Conservation (phyloP, 2,888 invertebrate species). For the Caenorhabditis sinica region DNA sequence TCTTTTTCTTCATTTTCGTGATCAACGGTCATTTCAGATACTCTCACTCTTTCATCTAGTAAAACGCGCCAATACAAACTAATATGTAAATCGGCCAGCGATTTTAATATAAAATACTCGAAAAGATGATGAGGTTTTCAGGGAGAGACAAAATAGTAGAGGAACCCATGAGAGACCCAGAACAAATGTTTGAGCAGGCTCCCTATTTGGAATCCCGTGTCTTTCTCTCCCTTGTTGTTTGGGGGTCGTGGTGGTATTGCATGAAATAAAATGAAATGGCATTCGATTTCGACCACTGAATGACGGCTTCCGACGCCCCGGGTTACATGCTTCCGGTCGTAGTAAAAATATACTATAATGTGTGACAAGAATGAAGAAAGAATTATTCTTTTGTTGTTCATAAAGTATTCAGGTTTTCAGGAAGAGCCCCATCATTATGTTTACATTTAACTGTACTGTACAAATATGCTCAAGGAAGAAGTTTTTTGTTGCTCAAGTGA, state of each 20-base stretch:
- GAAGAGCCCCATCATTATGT: neutral
- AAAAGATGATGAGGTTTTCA: slow-evolving; percentile 56
- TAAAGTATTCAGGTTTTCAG: slow-evolving; percentile 26
- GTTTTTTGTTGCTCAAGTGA: neutral
- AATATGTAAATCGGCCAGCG: slow-evolving; percentile 59
- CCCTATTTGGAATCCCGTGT: slow-evolving; percentile 3
- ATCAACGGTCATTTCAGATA: slow-evolving; percentile 32
- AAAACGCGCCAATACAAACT: slow-evolving; percentile 26
- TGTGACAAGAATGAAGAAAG: slow-evolving; percentile 9
- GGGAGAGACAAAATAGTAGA: slow-evolving; percentile 21
- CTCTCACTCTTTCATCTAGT: neutral
- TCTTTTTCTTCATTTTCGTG: neutral
- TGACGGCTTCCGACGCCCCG: slow-evolving; percentile 51
- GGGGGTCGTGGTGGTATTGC: slow-evolving; percentile 39
- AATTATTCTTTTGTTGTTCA: slow-evolving; percentile 1
- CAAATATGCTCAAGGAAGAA: slow-evolving; percentile 36
- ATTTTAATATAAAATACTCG: slow-evolving; percentile 65
- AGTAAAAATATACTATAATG: slow-evolving; percentile 32
- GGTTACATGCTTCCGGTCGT: slow-evolving; percentile 29
- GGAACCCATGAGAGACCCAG: slow-evolving; percentile 29
- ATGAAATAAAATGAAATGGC: slow-evolving; percentile 61
- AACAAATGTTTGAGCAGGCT: slow-evolving; percentile 62
- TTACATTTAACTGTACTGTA: slow-evolving; percentile 35
- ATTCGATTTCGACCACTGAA: slow-evolving; percentile 60
- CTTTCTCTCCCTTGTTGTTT: slow-evolving; percentile 26